Evolutionary conservation across 1,140 invertebrate genomes (phyloP).

Genomic region (Hylyphantes graminicola): DNA sequence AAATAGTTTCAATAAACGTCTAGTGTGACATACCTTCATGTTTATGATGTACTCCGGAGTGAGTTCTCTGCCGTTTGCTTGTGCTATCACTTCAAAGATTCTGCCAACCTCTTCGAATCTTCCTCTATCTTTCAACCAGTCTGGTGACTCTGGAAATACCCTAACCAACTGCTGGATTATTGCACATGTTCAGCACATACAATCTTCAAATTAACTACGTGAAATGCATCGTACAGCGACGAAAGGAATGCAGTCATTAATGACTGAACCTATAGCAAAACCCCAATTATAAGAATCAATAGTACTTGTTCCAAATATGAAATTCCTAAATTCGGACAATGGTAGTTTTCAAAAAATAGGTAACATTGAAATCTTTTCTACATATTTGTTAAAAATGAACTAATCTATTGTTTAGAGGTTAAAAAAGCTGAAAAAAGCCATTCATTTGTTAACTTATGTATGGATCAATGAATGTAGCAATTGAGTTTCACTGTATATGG

Average conservation of each 20-base stretch:
- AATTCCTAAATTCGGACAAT: too few relatives aligned
- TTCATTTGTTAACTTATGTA: too few relatives aligned
- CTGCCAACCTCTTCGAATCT: conserved; percentile 56
- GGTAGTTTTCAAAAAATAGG: too few relatives aligned
- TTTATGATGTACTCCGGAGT: conserved; percentile 59
- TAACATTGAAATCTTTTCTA: too few relatives aligned
- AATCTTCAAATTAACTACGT: neutral
- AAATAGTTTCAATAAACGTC: neutral
- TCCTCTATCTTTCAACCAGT: conserved; percentile 58
- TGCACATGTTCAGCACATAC: conserved; percentile 29
- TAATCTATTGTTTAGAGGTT: too few relatives aligned
- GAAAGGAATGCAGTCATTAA: neutral
- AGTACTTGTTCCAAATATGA: neutral
- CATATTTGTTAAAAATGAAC: too few relatives aligned
- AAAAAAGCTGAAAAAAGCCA: too few relatives aligned
- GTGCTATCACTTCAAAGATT: conserved; percentile 56
- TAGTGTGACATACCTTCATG: conserved; percentile 30
- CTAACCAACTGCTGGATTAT: conserved; percentile 61
- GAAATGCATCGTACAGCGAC: too few relatives aligned
- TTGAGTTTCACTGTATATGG: too few relatives aligned
- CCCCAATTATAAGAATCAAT: neutral
- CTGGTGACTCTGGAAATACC: conserved; percentile 68
- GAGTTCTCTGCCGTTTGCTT: conserved; percentile 54
- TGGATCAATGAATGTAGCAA: too few relatives aligned
- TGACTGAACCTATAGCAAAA: neutral